Conservation (phyloP, 92 coral and sea anemone genomes). For the Bergia puertoricense region DNA sequence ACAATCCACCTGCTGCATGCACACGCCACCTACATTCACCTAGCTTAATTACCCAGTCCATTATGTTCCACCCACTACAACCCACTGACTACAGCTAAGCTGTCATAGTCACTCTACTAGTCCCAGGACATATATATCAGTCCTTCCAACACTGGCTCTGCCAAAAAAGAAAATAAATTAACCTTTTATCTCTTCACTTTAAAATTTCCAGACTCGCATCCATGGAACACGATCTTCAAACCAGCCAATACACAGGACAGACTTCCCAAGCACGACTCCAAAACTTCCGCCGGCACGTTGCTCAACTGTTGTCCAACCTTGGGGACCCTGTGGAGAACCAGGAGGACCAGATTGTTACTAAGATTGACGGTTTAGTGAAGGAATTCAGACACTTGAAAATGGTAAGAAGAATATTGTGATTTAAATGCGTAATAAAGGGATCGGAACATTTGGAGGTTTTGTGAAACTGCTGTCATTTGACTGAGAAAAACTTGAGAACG, state of each 20-base stretch:
- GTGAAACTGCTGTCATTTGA: background rate
- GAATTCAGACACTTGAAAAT: slow-evolving; percentile 65
- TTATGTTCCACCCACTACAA: background rate
- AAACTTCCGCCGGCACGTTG: slow-evolving; percentile 77
- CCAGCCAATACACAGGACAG: slow-evolving; percentile 87
- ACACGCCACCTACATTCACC: background rate
- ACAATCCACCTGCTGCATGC: background rate
- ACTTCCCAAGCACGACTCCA: slow-evolving; percentile 79
- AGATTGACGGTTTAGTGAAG: slow-evolving; percentile 55
- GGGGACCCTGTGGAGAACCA: slow-evolving; percentile 68
- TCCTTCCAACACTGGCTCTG: background rate
- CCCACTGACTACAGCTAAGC: background rate
- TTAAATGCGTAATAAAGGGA: background rate
- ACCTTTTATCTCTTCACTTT: background rate
- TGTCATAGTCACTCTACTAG: background rate
- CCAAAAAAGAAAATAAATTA: background rate
- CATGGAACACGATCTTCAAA: slow-evolving; percentile 84
- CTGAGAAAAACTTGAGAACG: too few relatives aligned
- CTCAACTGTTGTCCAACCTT: slow-evolving; percentile 62
- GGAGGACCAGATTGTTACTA: slow-evolving; percentile 69
- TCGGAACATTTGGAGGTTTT: background rate
- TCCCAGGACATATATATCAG: background rate
- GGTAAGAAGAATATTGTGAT: slow-evolving; percentile 44
- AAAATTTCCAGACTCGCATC: slow-evolving; percentile 57
- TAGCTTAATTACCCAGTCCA: background rate